Conservation (phyloP, 92 coral and sea anemone species). For the Actinernus sp. region DNA sequence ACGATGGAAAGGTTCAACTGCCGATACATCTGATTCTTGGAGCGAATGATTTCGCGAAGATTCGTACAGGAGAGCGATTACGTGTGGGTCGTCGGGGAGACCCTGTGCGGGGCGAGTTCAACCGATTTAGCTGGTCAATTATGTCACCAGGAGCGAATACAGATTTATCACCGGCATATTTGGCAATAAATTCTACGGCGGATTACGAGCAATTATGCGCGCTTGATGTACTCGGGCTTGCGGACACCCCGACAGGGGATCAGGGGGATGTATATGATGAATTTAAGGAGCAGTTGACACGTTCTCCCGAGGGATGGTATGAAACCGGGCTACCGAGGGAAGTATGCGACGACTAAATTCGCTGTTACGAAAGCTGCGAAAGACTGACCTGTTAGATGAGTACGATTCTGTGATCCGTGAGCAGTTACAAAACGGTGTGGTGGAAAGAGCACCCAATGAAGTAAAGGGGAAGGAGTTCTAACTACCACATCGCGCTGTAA, state of each 20-base stretch:
- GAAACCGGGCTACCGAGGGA: slow-evolving; percentile 53
- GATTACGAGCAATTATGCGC: slow-evolving; percentile 49
- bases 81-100: slow-evolving; percentile 67
- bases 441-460: slow-evolving; percentile 51
- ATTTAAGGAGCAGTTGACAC: slow-evolving; percentile 41
- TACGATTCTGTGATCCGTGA: slow-evolving; percentile 63
- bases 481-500: slow-evolving; percentile 61
- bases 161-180: slow-evolving; percentile 17
- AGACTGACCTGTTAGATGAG: slow-evolving; percentile 36
- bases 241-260: slow-evolving; percentile 37
- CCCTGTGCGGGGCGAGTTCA: slow-evolving; percentile 56
- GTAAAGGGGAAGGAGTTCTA: slow-evolving; percentile 52
- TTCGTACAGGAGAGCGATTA: slow-evolving; percentile 46
- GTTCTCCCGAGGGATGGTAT: slow-evolving; percentile 65
- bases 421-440: slow-evolving; percentile 57
- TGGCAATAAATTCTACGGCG: slow-evolving; percentile 36
- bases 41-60: slow-evolving; percentile 64
- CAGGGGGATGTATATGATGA: slow-evolving; percentile 32
- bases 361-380: slow-evolving; percentile 17
- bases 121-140: slow-evolving; percentile 56
- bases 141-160: slow-evolving; percentile 64
- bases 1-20: slow-evolving; percentile 37
- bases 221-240: slow-evolving; percentile 53
- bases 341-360: no score
- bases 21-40: slow-evolving; percentile 65